Conservation (phyloP, 2,797 vertebrate genomes). For the Kryptolebias ocellatus region DNA sequence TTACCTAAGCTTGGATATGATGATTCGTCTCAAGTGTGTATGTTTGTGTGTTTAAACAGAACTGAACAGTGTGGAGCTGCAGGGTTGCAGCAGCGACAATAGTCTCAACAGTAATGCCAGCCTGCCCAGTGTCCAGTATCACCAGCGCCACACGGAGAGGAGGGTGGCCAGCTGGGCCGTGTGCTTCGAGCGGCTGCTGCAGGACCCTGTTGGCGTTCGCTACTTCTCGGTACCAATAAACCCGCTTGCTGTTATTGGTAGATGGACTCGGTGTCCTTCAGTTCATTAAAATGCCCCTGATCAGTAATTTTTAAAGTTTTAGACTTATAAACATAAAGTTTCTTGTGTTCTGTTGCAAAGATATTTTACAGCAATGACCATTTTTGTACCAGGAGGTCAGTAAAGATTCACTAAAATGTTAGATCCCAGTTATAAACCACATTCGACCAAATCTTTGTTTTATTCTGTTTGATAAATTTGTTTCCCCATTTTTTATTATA, state of each 20-base stretch:
- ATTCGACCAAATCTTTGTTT: neutral
- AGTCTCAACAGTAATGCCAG: constrained; percentile 98
- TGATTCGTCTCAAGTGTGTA: neutral
- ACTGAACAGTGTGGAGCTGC: constrained; percentile 91
- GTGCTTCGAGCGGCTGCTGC: constrained; percentile 95
- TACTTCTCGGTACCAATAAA: constrained; percentile 91
- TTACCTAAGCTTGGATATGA: too few relatives aligned
- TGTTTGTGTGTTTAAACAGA: constrained; percentile 77
- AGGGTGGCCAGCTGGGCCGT: constrained; percentile 97
- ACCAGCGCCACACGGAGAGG: constrained; percentile 89
- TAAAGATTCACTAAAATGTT: neutral
- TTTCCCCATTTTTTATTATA: too few relatives aligned
- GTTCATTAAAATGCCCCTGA: neutral
- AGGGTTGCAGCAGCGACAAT: constrained; percentile 93
- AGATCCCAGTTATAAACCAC: too few relatives aligned
- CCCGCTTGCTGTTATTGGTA: neutral
- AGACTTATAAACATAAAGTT: neutral
- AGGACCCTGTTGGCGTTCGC: constrained; percentile 91
- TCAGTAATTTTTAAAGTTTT: neutral
- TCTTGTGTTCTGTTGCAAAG: too few relatives aligned
- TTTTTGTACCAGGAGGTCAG: neutral
- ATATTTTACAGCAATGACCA: too few relatives aligned
- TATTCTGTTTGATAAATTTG: neutral
- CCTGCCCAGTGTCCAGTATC: constrained; percentile 95
- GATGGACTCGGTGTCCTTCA: too few relatives aligned